Percentiles rank a stretch among this genome's conserved stretches.
Conservation (phyloP, 2,113 vertebrate species). For the Phalacrocorax aristotelis region DNA sequence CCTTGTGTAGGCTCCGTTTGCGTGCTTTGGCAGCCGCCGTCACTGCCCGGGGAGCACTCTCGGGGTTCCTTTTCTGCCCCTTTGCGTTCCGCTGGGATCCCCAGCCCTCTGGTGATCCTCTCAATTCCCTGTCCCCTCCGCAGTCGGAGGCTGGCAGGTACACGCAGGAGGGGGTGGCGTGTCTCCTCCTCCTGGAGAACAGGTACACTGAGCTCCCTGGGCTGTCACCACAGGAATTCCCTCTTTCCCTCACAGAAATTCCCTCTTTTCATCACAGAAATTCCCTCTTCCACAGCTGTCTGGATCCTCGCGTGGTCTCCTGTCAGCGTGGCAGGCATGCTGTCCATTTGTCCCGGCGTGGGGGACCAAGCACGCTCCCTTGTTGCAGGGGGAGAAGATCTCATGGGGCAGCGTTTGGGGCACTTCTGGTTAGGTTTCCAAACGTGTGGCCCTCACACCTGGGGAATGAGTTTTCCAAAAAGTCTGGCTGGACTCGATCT, state of each 20-base stretch:
- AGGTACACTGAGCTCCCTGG: background rate
- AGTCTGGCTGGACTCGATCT: background rate
- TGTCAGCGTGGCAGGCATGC: rapidly evolving
- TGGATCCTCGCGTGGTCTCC: background rate
- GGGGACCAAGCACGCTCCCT: rapidly evolving
- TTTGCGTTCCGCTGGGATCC: background rate
- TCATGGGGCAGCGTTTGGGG: background rate
- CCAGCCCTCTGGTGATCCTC: background rate
- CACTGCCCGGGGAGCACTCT: background rate
- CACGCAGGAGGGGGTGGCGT: background rate
- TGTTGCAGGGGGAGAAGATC: background rate
- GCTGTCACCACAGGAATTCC: background rate
- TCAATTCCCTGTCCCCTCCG: background rate
- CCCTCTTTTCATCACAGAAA: background rate
- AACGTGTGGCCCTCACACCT: background rate
- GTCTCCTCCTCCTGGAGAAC: background rate
- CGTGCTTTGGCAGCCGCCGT: background rate
- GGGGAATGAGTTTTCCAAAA: background rate
- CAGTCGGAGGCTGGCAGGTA: background rate
- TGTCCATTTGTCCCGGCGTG: rapidly evolving
- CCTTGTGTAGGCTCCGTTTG: slow-evolving; percentile 66
- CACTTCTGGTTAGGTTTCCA: too few species aligned
- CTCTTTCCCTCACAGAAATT: background rate
- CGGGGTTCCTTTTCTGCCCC: background rate
- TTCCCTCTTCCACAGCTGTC: background rate